These are phyloP conservation scores for Prionailurus viverrinus DNA, from an alignment of 2,113 vertebrate genomes.

Conservation along the genomic window DNA sequence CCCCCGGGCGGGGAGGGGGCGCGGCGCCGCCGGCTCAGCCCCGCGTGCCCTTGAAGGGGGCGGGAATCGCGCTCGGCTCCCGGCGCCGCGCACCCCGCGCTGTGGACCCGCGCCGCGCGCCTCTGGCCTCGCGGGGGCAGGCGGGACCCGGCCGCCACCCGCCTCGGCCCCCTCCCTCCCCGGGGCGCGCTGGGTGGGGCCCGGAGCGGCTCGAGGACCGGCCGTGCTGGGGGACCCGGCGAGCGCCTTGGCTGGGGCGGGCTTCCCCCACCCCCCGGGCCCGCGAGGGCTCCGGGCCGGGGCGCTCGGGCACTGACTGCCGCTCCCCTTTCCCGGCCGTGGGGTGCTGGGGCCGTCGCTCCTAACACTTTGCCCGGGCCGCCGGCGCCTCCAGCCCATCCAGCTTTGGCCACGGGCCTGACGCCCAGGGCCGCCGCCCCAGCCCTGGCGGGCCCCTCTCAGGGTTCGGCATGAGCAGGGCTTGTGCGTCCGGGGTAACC, in stretches of 20 bases:
- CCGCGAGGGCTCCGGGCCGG: neutral
- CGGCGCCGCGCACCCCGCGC: neutral
- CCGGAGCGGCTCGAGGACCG: neutral
- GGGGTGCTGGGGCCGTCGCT: neutral
- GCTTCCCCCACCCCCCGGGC: neutral
- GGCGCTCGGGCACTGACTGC: neutral
- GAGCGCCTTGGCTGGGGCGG: neutral
- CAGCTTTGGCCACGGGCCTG: neutral
- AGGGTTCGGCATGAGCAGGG: neutral
- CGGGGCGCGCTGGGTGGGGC: conserved; percentile 52
- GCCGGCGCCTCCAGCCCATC: neutral
- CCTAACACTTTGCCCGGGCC: conserved; percentile 28
- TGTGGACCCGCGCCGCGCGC: neutral
- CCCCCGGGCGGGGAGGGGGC: conserved; percentile 10
- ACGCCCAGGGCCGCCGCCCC: conserved; percentile 61
- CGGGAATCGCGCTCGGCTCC: neutral
- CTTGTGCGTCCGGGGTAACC: neutral
- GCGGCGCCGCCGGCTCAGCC: conserved; percentile 70
- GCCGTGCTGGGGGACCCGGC: neutral
- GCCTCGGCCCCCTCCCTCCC: neutral
- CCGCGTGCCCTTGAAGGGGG: conserved; percentile 79
- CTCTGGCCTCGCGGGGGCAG: neutral
- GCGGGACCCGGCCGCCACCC: neutral
- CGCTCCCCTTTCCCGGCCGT: neutral
- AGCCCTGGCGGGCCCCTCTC: neutral